Conservation (phyloP, 2,888 invertebrate genomes). For the Himalopsyche anomala region DNA sequence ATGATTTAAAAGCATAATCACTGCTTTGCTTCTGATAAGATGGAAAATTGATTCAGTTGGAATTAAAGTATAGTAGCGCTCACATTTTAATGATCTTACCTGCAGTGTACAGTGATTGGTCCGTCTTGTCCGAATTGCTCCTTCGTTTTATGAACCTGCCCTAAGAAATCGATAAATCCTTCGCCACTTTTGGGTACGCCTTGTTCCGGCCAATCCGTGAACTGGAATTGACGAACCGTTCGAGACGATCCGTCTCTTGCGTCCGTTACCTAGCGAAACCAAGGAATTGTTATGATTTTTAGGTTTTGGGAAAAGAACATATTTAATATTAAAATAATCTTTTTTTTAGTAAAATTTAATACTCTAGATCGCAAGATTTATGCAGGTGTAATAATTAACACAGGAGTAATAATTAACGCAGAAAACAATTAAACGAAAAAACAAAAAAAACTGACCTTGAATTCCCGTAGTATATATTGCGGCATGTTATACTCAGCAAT, state of each 20-base stretch:
- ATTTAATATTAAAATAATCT: not conserved
- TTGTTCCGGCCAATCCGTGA: slow-evolving; percentile 97
- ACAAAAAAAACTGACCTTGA: slow-evolving; percentile 81
- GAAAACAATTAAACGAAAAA: not conserved
- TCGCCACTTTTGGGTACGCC: slow-evolving; percentile 99
- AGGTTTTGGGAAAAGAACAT: not conserved
- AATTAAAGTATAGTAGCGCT: no score
- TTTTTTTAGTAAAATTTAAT: not conserved
- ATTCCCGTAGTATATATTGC: slow-evolving; percentile 98
- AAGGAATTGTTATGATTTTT: no score
- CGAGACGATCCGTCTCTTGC: slow-evolving; percentile 97
- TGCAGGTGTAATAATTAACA: no score
- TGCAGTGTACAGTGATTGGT: slow-evolving; percentile 98
- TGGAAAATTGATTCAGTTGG: no score
- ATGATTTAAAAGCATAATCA: no score
- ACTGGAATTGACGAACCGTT: slow-evolving; percentile 97
- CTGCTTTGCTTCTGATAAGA: no score
- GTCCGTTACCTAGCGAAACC: slow-evolving; percentile 86
- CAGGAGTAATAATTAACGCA: no score
- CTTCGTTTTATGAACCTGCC: slow-evolving; percentile 99
- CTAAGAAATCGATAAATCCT: slow-evolving; percentile 99
- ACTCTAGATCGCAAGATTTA: no score
- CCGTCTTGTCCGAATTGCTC: slow-evolving; percentile 99
- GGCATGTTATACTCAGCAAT: slow-evolving; percentile 99
- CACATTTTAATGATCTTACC: slow-evolving; percentile 73